Base-by-base conservation (phyloP, 37 sponge, comb jelly and placozoan species). In the Corticium candelabrum region DNA sequence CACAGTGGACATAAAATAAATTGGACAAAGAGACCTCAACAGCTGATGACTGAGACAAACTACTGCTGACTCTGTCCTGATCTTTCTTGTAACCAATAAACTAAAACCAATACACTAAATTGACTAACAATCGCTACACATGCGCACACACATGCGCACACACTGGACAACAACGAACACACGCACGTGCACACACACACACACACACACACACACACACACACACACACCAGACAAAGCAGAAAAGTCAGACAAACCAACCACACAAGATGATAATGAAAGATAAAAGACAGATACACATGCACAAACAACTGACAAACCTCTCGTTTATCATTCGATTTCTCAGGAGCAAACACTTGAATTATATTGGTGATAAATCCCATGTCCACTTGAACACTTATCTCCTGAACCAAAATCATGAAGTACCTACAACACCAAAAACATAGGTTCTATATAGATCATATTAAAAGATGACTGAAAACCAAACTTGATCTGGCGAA, bases 371-470 rank as follows among this genome's bases (percentile, higher is more conserved):
- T 38, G 34, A 92, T 74, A 67, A 95, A 95, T 40, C 96, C 96
- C 35, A 91, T 88, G 40, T 95, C 96, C 2, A 87, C 90, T 35
- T 91, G 83, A 4, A 92, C 77, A 1, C 84, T 84, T 83, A 95
- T 91, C 79, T 87, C 89, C 80, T 95, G 96, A 11, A 95, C 73
- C 75, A 95, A 78, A 30, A 95, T 79, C 50, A 87, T 85, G 36
- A 95, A 83, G 74, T 92, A 87, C 78, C 96, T 93, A 43, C 2
- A 76, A 15, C n/a, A 31, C 41, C 11, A 3, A 1, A 40, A 33
- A 29, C n/a, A 35, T 39, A 2, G 2, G 2, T 40, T 35, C 37
- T 2, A 2, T 2, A 77, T 31, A 27, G 2, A 77, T 3, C 68
- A 40, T 35, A 77, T 3, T 1, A n/a, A 39, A 29, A 7, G 2